Evolutionary conservation across 2,888 invertebrate genomes (phyloP), one percentile per base, ranked within the genome.

Genomic region (Beris morrisii): DNA sequence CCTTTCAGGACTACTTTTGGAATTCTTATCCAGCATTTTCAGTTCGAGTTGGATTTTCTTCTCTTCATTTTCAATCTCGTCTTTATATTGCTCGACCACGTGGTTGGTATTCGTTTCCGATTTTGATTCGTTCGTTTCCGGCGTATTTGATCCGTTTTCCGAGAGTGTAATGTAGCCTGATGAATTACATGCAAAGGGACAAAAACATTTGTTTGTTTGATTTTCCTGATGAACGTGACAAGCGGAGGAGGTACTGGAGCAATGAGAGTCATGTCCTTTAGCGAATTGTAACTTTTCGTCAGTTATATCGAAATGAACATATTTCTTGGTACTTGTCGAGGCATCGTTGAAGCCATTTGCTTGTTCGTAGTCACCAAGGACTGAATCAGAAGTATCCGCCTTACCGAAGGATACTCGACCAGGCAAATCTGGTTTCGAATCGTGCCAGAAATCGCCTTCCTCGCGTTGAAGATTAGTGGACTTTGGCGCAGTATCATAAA

Each of bases 341-440:
- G 68, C 5, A 13, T 52, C 22, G 9, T 22, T 54, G 28, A 75
- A 73, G 69, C 75, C 76, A 50, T 75, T 76, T 38, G 78, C 79
- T 67, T 78, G 77, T 32, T 80, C 79, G 67, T 76, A 76, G 66
- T 80, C 79, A 65, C 80, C 78, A 9, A 75, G 75, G 67, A 77
- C 75, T 7, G 75, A 67, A 54, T 79, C 76, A 53, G 72, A 72
- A 4, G 73, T 68, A 28, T 72, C 71, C 12, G 71, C 73, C 67
- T 78, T 79, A 28, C 77, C 75, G 68, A 81, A 81, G 5, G 81
- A 81, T 0, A 81, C 81, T 13, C 81, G 73, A 4, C 81, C 81
- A 0, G 81, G 81, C 43, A 81, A 74, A 75, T 81, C 81, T 2
- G 78, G 74, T 73, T 73, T 71, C 11, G 58, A 44, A 15, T 68